Base-by-base conservation (phyloP, 2,888 invertebrate genomes). In the Lathronympha strigana region DNA sequence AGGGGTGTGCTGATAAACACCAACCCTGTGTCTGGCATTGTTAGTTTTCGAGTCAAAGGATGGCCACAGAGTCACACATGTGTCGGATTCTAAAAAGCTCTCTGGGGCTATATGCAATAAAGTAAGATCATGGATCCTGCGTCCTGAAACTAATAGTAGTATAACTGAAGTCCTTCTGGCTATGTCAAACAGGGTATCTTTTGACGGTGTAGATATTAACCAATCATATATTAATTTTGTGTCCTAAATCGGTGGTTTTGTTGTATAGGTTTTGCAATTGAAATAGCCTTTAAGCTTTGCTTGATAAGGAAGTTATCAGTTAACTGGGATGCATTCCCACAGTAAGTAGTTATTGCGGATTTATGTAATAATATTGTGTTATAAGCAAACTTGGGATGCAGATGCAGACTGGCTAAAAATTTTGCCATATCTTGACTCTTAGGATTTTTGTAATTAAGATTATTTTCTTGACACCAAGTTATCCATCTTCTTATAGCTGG, bases 31-130 rank as follows among this genome's bases (percentile, higher is more conserved):
- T 66, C 69, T 63, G 23, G 53, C n/a, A n/a, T 28, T 31, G 43
- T 72, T 70, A 23, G 72, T 71, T 61, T 72, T 72, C 4, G 68
- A 71, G 9, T 64, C 67, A 31, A 63, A 69, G 3, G 15, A 2
- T 50, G 50, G 31, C 50, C 50, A 50, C 2, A 50, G 8, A 9
- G 17, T 50, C 0, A 50, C 2, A 11, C 9, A n/a, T 6, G 1
- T 3, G 9, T 50, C 17, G 6, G 50, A 50, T 31, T 50, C 31
- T 50, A 17, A 31, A 31, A 50, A 9, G 17, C 17, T 15, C 8
- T 50, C 31, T 17, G 25, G 15, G n/a, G 45, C 9, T 9, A 68
- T 63, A 11, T 21, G 50, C 25, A 68, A 33, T 9, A 64, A n/a
- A 4, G 66, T 69, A 8, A 69, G 45, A 31, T 67, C 69, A 38